Conservation (phyloP, 2,888 invertebrate species). For the Drosophila recens region DNA sequence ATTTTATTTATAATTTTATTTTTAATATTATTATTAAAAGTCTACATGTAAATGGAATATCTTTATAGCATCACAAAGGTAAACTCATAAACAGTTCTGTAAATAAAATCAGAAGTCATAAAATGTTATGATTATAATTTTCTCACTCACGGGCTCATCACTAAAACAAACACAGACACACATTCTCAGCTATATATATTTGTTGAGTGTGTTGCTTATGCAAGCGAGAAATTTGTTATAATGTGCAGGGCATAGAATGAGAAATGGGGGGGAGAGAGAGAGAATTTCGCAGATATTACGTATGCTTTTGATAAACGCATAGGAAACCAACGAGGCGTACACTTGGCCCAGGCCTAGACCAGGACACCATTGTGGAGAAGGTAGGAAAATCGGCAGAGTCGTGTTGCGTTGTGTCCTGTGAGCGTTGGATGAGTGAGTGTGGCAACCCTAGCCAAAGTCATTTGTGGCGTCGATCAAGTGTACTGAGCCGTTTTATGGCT, state of each 20-base stretch:
- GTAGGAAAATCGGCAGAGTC: background rate
- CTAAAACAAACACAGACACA: constrained; percentile 35
- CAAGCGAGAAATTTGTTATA: constrained; percentile 82
- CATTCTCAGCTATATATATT: constrained; percentile 42
- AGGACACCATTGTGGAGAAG: background rate
- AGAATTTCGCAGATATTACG: constrained; percentile 58
- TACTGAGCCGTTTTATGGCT: constrained; percentile 79
- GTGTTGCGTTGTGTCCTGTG: background rate
- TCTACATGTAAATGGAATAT: no score
- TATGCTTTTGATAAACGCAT: constrained; percentile 79
- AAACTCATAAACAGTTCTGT: background rate
- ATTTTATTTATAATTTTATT: no score
- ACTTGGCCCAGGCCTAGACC: constrained; percentile 61
- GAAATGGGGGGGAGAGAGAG: constrained; percentile 33
- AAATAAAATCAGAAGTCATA: background rate
- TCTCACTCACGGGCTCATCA: constrained; percentile 48
- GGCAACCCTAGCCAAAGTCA: constrained; percentile 71
- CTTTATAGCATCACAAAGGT: no score
- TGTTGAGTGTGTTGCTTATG: constrained; percentile 74
- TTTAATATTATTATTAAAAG: no score
- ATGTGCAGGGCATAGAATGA: constrained; percentile 65
- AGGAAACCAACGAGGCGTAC: constrained; percentile 75
- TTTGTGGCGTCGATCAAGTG: constrained; percentile 80
- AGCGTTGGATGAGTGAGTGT: constrained; percentile 9
- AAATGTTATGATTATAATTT: background rate